A percentile compares a stretch with the other conserved stretches of the same genome.
These are phyloP conservation scores for Odobenus rosmarus DNA, from an alignment of 2,113 vertebrate genomes.

Conservation along the genomic window DNA sequence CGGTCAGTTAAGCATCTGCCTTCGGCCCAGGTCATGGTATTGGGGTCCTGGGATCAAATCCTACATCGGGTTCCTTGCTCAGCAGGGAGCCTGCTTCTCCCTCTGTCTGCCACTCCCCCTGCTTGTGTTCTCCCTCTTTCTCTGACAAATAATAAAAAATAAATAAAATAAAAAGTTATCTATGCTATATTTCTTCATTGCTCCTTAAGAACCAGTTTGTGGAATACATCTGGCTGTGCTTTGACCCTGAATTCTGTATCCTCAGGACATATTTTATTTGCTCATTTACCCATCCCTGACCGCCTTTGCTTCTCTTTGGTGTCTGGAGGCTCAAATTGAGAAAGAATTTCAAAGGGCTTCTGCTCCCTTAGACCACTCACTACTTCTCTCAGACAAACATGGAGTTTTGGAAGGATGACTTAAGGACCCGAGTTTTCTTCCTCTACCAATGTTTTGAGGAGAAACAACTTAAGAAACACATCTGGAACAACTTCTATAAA, in stretches of 20 bases:
- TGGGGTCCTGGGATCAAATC: neutral
- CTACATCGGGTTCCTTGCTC: neutral
- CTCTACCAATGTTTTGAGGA: neutral
- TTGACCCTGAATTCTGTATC: neutral
- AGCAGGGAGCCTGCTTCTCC: neutral
- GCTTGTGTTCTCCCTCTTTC: neutral
- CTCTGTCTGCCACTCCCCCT: no score
- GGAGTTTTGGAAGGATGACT: neutral
- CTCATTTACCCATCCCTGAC: neutral
- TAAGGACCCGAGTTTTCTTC: neutral
- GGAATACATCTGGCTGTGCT: neutral
- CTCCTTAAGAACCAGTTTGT: neutral
- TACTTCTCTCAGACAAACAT: neutral
- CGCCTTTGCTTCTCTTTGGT: neutral
- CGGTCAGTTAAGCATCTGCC: neutral
- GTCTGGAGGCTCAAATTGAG: neutral
- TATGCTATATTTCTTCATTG: neutral
- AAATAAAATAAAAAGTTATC: neutral
- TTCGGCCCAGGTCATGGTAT: neutral
- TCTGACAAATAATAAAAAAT: neutral
- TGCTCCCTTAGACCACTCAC: neutral
- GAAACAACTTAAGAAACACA: neutral
- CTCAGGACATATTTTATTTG: neutral
- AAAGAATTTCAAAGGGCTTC: neutral
- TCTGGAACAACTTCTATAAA: slow-evolving; percentile 13